Base-by-base conservation (phyloP, 2,113 vertebrate genomes). In the Larimichthys crocea region DNA sequence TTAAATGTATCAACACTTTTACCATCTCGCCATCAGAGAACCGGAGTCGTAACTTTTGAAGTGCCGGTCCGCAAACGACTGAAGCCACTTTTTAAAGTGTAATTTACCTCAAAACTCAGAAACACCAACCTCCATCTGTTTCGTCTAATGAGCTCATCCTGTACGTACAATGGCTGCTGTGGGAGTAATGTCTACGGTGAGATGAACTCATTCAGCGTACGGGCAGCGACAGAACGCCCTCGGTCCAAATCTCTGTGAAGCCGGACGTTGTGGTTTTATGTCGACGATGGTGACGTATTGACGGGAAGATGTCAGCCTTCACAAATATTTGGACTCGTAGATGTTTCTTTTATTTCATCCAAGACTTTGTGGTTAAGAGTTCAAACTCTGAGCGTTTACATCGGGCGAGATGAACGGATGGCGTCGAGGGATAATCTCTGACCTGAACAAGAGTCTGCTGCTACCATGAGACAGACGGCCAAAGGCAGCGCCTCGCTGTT, bases 91-190 rank as follows among this genome's bases (percentile, higher is more conserved):
- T 35, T 40, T 40, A 1, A 50, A 26, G 26, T 22, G 4, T 5
- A 17, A 17, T 62, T 62, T 20, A 48, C 10, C 22, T 20, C 35
- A 56, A n/a, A 49, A 26, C 26, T 2, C 26, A 26, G 26, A 19
- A 6, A 24, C 10, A 29, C 35, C 35, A 16, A 5, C 24, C 12
- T 57, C 26, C 48, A 49, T 26, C 48, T 42, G 6, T 8, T 59
- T 50, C 19, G 16, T 17, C 14, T 31, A 7, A 26, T 40, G 59
- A 60, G 10, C 17, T 46, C 14, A 19, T 4, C 29, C 0, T 0
- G 22, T 3, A 48, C 70, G 48, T 46, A 44, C 12, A 40, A 53
- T 69, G 85, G 83, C 88, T 89, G 83, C 77, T 80, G 80, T 90
- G 84, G 42, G 87, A 89, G 66, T 87, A 89, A 89, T 57, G 79